Evolutionary conservation across 2,113 vertebrate species (phyloP), one percentile per base, ranked within the genome.

Genomic region (Syngnathus typhle): DNA sequence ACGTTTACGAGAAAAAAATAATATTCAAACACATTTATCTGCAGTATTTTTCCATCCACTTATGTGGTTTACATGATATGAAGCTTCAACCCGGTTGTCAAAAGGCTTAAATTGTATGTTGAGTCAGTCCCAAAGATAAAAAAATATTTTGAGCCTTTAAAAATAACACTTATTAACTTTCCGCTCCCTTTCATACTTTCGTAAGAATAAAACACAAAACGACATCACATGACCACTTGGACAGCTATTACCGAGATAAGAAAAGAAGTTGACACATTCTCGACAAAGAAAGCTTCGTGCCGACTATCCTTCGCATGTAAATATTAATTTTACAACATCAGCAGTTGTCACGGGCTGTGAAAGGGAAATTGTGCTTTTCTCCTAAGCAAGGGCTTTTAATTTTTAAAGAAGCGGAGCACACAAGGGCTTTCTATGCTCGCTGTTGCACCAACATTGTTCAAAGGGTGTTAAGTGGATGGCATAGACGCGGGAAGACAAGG

Each of bases 371-470:
- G 59, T 12, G 60, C 77, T 76, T 84, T 84, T 83, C 76, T 64
- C 76, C 65, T 59, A 64, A 80, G 81, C 83, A 88, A 88, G 87
- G 87, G 87, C 83, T 87, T 87, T 89, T 86, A 82, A 88, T 88
- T 87, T 89, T 88, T 85, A 82, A 89, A 84, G 79, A 76, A 84
- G 79, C 76, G 78, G 83, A 82, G 85, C 83, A 85, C 83, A 87
- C 84, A 88, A 89, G 87, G 88, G 88, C 87, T 89, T 88, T 87
- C 79, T 78, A 82, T 55, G 84, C 85, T 87, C 76, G 41, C 75
- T 76, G 65, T 75, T 74, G 78, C 78, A 64, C 74, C 64, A 49
- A 61, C 60, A 58, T 74, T 65, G 65, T 82, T 72, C 67, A 64
- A 70, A 81, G 74, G 78, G 71, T 82, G 79, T 82, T 71, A 61